A percentile compares a stretch with the other conserved stretches of the same genome.
phyloP scores from a whole-genome alignment of 1,140 invertebrate species.

The Zaprionus ornatus region DNA sequence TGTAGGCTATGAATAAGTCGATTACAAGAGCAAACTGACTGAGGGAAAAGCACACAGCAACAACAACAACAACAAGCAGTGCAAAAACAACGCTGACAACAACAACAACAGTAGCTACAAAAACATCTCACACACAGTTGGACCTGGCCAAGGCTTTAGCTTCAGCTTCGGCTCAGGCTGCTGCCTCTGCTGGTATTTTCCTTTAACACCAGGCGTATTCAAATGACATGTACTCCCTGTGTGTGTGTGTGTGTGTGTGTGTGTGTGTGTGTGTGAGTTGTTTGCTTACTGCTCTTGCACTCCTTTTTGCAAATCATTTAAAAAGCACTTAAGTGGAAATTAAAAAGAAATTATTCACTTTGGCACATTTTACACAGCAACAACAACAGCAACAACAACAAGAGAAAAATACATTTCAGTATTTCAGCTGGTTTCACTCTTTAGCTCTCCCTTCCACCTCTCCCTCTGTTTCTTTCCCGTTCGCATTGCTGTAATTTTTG shows the following conservation, averaged over 20 bases:
- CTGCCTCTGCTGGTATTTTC: slow-evolving; percentile 6
- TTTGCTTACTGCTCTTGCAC: not conserved
- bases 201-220: slow-evolving; percentile 27
- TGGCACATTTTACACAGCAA: slow-evolving; percentile 35
- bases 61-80: not conserved
- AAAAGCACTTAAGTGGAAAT: slow-evolving; percentile 54
- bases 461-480: not conserved
- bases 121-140: slow-evolving; percentile 24
- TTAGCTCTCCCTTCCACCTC: not conserved
- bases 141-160: not conserved
- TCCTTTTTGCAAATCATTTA: slow-evolving; percentile 38
- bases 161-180: not conserved
- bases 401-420: slow-evolving; percentile 16
- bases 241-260: not conserved
- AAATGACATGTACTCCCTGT: slow-evolving; percentile 16
- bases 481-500: slow-evolving; percentile 48
- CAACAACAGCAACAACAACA: slow-evolving; percentile 20
- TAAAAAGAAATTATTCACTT: slow-evolving; percentile 57
- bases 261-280: not conserved
- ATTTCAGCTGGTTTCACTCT: slow-evolving; percentile 5
- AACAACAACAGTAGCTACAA: not conserved
- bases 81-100: not conserved
- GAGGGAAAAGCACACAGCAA: not conserved
- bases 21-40: slow-evolving; percentile 48
- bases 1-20: slow-evolving; percentile 51